A percentile compares a stretch with the other conserved stretches of the same genome.
Evolutionary conservation across 2,113 vertebrate species (phyloP).

Genomic region (Porphyrio hochstetteri): DNA sequence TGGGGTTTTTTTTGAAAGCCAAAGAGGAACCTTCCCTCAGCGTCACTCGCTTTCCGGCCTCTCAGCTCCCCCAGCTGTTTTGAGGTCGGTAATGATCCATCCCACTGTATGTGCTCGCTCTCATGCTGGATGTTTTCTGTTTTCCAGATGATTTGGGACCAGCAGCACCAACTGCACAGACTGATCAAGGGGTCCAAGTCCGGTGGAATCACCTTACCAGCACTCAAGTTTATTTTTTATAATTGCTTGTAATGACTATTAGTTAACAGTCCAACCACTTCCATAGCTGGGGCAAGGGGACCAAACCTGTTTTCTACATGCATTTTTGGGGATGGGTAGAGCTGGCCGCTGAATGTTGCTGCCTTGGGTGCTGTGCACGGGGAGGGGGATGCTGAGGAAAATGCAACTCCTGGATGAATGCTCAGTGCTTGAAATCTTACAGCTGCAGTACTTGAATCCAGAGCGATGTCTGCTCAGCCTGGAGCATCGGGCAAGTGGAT

Average conservation of each 20-base stretch:
- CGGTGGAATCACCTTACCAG: not conserved
- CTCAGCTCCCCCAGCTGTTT: not conserved
- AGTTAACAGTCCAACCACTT: not conserved
- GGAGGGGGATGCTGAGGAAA: not conserved
- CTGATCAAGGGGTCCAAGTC: not conserved
- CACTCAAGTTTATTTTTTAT: not conserved
- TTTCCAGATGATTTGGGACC: slow-evolving; percentile 33
- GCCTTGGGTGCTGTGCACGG: not conserved
- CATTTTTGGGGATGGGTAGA: not conserved
- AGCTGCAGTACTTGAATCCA: not conserved
- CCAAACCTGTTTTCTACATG: not conserved
- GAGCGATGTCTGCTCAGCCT: not conserved
- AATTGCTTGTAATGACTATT: slow-evolving; percentile 23
- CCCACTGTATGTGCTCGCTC: fast-evolving
- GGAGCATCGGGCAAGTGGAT: not conserved
- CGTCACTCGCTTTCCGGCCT: not conserved
- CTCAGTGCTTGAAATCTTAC: not conserved
- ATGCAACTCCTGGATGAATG: not conserved
- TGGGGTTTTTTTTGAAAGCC: not conserved
- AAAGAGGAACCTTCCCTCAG: not conserved
- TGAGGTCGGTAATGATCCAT: not conserved
- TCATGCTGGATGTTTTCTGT: not conserved
- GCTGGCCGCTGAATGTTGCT: not conserved
- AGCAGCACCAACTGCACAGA: fast-evolving
- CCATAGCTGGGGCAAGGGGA: slow-evolving; percentile 29